Base-by-base conservation (phyloP, 1,140 invertebrate species). In the Lepidurus couesii region DNA sequence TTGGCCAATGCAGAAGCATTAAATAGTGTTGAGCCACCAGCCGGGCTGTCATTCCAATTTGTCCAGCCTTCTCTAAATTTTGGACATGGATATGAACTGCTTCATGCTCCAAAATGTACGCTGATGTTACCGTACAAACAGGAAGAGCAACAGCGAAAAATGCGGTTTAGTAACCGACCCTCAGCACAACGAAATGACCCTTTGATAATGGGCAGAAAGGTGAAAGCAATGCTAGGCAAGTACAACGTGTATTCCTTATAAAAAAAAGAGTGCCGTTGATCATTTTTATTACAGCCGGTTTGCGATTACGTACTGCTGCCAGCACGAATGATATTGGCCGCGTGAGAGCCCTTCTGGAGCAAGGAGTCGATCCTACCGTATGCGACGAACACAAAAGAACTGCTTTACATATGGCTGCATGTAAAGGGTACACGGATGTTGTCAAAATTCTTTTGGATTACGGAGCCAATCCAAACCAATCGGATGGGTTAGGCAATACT, bases 401-500 rank as follows among this genome's bases (percentile, higher is more conserved):
- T 83, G 90, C 93, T 21, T 86, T 97, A 74, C 95, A 96, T 85
- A 85, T 95, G 81, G 93, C 94, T 73, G 90, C 92, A 77, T 93
- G 92, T 83, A 91, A 92, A 80, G 94, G 94, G 7, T 93, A 93
- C 83, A 88, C 89, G 75, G 89, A 92, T 78, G 90, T 95, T 79
- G 93, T 96, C 76, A 90, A 89, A 82, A 84, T 92, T 34, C 86
- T 97, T 34, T 83, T 97, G 16, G 88, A 90, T 80, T 86, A 92
- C 82, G 93, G 93, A 44, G 95, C 95, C 9, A 89, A 97, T 86
- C 93, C 94, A 0, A 96, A 96, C 84, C 88, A 89, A 76, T 90
- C 90, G 79, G 95, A 97, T 84, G 89, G 90, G 11, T 85, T 95
- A 75, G 93, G 93, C 74, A 97, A 96, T 82, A 96, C 94, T 10